Evolutionary conservation across 1,140 invertebrate species (phyloP).

Genomic region (Drosophila albomicans): DNA sequence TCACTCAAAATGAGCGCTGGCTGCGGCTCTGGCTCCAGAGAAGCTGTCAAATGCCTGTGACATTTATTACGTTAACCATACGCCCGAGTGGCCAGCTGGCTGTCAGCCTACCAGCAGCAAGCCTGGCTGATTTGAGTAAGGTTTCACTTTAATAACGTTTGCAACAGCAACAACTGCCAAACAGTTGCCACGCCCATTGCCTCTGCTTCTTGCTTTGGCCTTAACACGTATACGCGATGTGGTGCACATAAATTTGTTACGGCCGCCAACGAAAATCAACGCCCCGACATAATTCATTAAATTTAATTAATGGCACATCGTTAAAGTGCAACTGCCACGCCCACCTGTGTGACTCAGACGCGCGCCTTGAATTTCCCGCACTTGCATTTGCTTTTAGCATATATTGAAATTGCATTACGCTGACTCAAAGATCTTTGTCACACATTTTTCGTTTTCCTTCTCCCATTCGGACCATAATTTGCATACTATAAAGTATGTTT

Average conservation of each 20-base stretch:
- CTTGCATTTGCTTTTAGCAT: slow-evolving; percentile 2
- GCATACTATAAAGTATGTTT: slow-evolving; percentile 23
- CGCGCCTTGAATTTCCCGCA: slow-evolving; percentile 12
- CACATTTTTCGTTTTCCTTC: neutral
- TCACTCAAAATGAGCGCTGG: slow-evolving; percentile 30
- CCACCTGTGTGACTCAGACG: slow-evolving; percentile 10
- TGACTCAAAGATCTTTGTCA: neutral
- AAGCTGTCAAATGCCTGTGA: slow-evolving; percentile 56
- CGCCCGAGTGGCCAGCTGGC: slow-evolving; percentile 40
- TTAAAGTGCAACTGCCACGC: slow-evolving; percentile 25
- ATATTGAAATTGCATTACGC: neutral
- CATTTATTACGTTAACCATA: slow-evolving; percentile 72
- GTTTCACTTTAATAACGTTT: slow-evolving; percentile 17
- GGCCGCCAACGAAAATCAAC: slow-evolving; percentile 62
- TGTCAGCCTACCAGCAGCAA: too few species aligned
- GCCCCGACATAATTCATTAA: slow-evolving; percentile 75
- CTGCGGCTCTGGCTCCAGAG: slow-evolving; percentile 2
- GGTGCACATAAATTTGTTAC: slow-evolving; percentile 24
- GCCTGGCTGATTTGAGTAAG: neutral
- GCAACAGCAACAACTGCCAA: slow-evolving; percentile 48
- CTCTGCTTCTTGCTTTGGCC: slow-evolving; percentile 6
- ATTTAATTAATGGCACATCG: slow-evolving; percentile 72
- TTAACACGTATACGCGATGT: slow-evolving; percentile 52
- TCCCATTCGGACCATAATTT: slow-evolving; percentile 21
- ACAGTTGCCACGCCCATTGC: slow-evolving; percentile 6